These are phyloP conservation scores for Myripristis murdjan DNA, from an alignment of 2,797 vertebrate species.

Conservation along the genomic window DNA sequence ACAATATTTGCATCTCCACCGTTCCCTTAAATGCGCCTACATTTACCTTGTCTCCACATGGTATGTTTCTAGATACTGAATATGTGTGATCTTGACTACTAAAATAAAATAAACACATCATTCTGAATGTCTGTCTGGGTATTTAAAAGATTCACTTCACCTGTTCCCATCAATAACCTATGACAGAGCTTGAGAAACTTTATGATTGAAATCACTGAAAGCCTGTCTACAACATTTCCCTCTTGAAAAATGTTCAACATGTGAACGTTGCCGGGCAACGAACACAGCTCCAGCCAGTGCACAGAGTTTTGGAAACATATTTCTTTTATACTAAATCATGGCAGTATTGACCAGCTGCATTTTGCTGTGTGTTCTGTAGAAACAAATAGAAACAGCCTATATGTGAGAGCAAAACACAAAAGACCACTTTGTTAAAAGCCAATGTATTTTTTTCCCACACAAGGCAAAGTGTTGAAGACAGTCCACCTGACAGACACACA, in stretches of 20 bases:
- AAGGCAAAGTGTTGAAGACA: slow-evolving; percentile 10
- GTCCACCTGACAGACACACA: slow-evolving; percentile 22
- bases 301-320: slow-evolving; percentile 31
- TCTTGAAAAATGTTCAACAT: slow-evolving; percentile 36
- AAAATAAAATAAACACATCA: too few species aligned
- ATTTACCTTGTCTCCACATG: too few species aligned
- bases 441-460: neutral
- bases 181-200: slow-evolving; percentile 24
- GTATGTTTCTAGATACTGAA: too few species aligned
- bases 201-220: slow-evolving; percentile 46
- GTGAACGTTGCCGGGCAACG: slow-evolving; percentile 64
- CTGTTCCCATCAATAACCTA: slow-evolving; percentile 20
- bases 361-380: slow-evolving; percentile 9
- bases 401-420: neutral
- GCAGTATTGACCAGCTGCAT: neutral
- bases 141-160: too few species aligned
- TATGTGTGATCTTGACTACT: too few species aligned
- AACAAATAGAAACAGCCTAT: slow-evolving; percentile 7
- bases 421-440: slow-evolving; percentile 6
- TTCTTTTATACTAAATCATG: slow-evolving; percentile 23
- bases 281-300: slow-evolving; percentile 17
- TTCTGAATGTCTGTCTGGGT: neutral
- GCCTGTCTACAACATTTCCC: slow-evolving; percentile 23
- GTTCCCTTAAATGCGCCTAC: too few species aligned
- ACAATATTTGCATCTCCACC: too few species aligned